phyloP scores from a whole-genome alignment of 2,888 invertebrate species.

The Digitonthophagus gazella region DNA sequence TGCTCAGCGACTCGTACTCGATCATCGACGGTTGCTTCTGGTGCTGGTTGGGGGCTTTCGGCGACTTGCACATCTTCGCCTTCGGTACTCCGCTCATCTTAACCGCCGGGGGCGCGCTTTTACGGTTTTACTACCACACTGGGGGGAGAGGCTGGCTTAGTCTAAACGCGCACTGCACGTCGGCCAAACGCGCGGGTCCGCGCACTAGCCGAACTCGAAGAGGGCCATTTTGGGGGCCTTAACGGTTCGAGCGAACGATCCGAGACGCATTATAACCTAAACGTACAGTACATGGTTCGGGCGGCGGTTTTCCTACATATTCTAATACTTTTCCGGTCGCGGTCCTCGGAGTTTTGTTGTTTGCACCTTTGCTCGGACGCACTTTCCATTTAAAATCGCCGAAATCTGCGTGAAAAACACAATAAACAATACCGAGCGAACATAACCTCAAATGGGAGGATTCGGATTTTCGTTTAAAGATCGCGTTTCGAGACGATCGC shows the following conservation, averaged over 20 bases:
- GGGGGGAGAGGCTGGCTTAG: too few species aligned
- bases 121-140: background rate
- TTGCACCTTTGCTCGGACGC: too few species aligned
- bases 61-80: slow-evolving; percentile 53
- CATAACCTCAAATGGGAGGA: slow-evolving; percentile 44
- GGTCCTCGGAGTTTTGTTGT: background rate
- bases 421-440: slow-evolving; percentile 40
- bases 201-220: slow-evolving; percentile 50
- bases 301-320: background rate
- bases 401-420: slow-evolving; percentile 37
- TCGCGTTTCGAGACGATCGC: background rate
- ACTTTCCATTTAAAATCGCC: slow-evolving; percentile 31
- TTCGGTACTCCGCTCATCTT: slow-evolving; percentile 29
- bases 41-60: slow-evolving; percentile 41
- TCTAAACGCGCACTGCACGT: slow-evolving; percentile 1
- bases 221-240: slow-evolving; percentile 51
- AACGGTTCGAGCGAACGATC: slow-evolving; percentile 39
- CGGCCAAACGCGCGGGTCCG: background rate
- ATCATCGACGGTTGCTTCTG: slow-evolving; percentile 40
- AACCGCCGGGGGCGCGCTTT: background rate
- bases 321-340: background rate
- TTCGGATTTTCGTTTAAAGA: slow-evolving; percentile 33
- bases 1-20: slow-evolving; percentile 50
- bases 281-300: background rate
- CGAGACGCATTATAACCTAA: slow-evolving; percentile 36